phyloP scores from a whole-genome alignment of 2,888 invertebrate genomes.

The Brachylomia viminalis region DNA sequence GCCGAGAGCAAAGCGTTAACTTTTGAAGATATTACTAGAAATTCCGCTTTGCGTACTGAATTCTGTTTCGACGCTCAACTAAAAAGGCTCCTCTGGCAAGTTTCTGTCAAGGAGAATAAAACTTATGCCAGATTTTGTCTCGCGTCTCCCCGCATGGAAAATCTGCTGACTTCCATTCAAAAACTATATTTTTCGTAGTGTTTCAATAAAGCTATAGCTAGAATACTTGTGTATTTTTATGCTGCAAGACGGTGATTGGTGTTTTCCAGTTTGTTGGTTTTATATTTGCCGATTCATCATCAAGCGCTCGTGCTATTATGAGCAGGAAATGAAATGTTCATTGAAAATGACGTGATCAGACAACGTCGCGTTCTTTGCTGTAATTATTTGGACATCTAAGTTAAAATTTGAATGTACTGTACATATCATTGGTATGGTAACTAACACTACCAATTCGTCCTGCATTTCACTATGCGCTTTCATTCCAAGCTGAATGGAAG shows the following conservation, averaged over 20 bases:
- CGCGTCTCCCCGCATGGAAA: slow-evolving; percentile 67
- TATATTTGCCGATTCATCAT: slow-evolving; percentile 41
- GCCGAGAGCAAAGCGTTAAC: slow-evolving; percentile 59
- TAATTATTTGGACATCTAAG: slow-evolving; percentile 24
- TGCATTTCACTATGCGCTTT: slow-evolving; percentile 1
- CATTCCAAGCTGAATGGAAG: slow-evolving; percentile 33
- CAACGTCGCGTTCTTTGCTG: slow-evolving; percentile 14
- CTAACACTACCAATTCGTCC: neutral
- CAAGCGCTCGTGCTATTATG: slow-evolving; percentile 36
- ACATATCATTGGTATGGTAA: neutral
- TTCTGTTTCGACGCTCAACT: slow-evolving; percentile 67
- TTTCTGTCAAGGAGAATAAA: slow-evolving; percentile 70
- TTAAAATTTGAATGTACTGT: slow-evolving; percentile 5
- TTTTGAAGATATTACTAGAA: slow-evolving; percentile 65
- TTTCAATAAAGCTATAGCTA: slow-evolving; percentile 57
- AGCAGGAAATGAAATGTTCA: slow-evolving; percentile 49
- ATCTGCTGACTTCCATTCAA: slow-evolving; percentile 67
- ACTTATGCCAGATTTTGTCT: slow-evolving; percentile 69
- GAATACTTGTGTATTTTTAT: slow-evolving; percentile 33
- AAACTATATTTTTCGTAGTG: slow-evolving; percentile 61
- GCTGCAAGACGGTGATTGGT: slow-evolving; percentile 9
- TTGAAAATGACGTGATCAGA: slow-evolving; percentile 42
- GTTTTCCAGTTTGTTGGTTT: slow-evolving; percentile 44
- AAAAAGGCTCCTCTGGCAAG: slow-evolving; percentile 67
- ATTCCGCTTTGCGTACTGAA: slow-evolving; percentile 62